These are phyloP conservation scores for Polia nebulosa DNA, from an alignment of 2,888 invertebrate species.

Conservation along the genomic window DNA sequence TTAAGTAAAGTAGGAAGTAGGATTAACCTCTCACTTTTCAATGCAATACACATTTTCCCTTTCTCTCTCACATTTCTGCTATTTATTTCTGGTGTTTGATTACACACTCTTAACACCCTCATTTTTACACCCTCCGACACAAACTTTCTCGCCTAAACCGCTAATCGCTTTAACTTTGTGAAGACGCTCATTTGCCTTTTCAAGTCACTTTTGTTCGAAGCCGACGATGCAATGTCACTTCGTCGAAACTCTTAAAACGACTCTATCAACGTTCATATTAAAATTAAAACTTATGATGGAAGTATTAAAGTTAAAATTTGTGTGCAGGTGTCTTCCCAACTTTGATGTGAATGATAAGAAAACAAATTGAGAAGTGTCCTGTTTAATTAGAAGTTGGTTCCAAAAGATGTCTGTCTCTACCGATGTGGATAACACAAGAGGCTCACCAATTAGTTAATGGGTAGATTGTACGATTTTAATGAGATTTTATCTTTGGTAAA, in stretches of 20 bases:
- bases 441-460: constrained; percentile 84
- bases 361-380: constrained; percentile 77
- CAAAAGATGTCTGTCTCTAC: constrained; percentile 75
- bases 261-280: constrained; percentile 64
- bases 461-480: constrained; percentile 84
- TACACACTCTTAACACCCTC: constrained; percentile 53
- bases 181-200: constrained; percentile 86
- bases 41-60: background rate
- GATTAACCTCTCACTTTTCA: background rate
- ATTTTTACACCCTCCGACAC: constrained; percentile 63
- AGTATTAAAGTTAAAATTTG: constrained; percentile 67
- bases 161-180: constrained; percentile 83
- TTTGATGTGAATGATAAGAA: constrained; percentile 72
- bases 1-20: too few relatives aligned
- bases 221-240: constrained; percentile 83
- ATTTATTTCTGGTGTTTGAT: constrained; percentile 53
- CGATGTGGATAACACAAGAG: constrained; percentile 74
- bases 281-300: constrained; percentile 67
- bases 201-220: constrained; percentile 80
- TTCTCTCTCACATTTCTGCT: constrained; percentile 23
- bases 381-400: constrained; percentile 82
- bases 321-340: constrained; percentile 41
- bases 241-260: constrained; percentile 75
- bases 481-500: constrained; percentile 73
- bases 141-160: constrained; percentile 74